Conservation (phyloP, 1,140 invertebrate species). For the Eriocheir sinensis region DNA sequence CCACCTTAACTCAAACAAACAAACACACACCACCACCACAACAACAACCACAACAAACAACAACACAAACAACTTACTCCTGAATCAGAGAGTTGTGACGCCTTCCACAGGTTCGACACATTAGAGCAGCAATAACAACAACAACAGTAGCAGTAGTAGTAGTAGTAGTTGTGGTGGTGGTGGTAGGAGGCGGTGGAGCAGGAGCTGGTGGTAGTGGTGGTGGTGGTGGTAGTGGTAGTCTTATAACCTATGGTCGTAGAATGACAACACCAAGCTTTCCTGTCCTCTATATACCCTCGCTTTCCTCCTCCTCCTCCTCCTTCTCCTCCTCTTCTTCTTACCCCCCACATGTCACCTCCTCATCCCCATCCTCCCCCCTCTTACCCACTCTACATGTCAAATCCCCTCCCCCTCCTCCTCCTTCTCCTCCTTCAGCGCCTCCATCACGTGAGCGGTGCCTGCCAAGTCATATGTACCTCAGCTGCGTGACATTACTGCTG, state of each 20-base stretch:
- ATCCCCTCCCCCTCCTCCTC: background rate
- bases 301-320: background rate
- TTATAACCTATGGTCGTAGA: background rate
- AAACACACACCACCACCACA: background rate
- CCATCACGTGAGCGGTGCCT: background rate
- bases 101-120: slow-evolving; percentile 60
- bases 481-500: background rate
- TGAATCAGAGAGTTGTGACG: slow-evolving; percentile 65
- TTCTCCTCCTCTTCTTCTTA: background rate
- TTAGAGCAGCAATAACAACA: background rate
- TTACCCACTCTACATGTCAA: background rate
- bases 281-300: background rate
- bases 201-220: slow-evolving; percentile 26
- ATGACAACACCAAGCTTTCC: background rate
- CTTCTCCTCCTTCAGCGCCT: background rate
- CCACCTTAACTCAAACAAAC: no score
- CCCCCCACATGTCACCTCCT: background rate
- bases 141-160: background rate
- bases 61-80: slow-evolving; percentile 50
- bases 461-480: background rate
- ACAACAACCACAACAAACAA: background rate
- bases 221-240: background rate
- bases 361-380: background rate
- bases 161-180: background rate
- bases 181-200: background rate